Conservation (phyloP, 2,113 vertebrate genomes). For the Catharus fuscescens region DNA sequence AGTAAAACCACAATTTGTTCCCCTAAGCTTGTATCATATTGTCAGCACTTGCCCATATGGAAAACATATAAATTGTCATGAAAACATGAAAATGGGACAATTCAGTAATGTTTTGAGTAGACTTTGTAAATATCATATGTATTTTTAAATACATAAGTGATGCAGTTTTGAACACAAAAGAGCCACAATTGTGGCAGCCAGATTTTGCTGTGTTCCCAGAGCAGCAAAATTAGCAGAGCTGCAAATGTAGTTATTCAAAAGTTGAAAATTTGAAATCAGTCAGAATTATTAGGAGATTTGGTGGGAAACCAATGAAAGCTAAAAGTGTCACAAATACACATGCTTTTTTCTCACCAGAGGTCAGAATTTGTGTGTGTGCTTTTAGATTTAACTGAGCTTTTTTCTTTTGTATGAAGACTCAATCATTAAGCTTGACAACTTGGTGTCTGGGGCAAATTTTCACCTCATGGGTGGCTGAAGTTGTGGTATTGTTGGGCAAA, state of each 20-base stretch:
- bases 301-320: slow-evolving; percentile 44
- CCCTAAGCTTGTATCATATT: slow-evolving; percentile 72
- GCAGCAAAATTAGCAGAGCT: slow-evolving; percentile 42
- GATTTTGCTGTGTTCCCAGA: slow-evolving; percentile 54
- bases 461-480: not conserved
- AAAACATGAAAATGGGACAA: slow-evolving; percentile 76
- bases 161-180: slow-evolving; percentile 67
- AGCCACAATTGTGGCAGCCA: slow-evolving; percentile 52
- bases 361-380: not conserved
- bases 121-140: slow-evolving; percentile 72
- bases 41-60: slow-evolving; percentile 78
- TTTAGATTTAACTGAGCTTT: not conserved
- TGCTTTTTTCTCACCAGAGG: not conserved
- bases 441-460: not conserved
- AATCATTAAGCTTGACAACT: not conserved
- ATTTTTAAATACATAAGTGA: slow-evolving; percentile 75
- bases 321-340: not conserved
- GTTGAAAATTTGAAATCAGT: slow-evolving; percentile 24
- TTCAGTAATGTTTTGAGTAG: slow-evolving; percentile 77
- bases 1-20: slow-evolving; percentile 60
- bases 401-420: not conserved
- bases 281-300: slow-evolving; percentile 8
- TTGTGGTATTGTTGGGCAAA: not conserved
- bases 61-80: slow-evolving; percentile 80
- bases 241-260: slow-evolving; percentile 33